phyloP scores from a whole-genome alignment of 2,113 vertebrate species.

The Sialia sialis region DNA sequence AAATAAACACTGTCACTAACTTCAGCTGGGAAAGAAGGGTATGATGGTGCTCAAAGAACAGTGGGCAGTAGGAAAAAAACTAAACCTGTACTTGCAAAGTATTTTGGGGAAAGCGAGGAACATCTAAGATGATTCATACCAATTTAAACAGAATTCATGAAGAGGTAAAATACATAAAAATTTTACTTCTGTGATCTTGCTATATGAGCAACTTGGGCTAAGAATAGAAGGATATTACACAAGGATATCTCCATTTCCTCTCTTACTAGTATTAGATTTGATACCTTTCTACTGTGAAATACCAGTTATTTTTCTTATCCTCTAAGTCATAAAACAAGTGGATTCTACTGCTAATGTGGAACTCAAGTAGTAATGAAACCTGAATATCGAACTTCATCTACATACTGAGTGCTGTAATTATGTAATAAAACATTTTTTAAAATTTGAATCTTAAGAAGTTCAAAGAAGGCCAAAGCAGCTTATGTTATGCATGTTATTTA shows the following conservation, averaged over 20 bases:
- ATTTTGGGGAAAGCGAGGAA: not conserved
- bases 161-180: not conserved
- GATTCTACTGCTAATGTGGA: not conserved
- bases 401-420: constrained; percentile 17
- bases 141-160: not conserved
- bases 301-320: not conserved
- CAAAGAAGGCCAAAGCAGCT: not conserved
- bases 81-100: not conserved
- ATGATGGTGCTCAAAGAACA: fast-evolving
- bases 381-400: constrained; percentile 48
- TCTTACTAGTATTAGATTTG: not conserved
- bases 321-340: not conserved
- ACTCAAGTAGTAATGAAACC: constrained; percentile 48
- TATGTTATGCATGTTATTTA: not conserved
- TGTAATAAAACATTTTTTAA: not conserved
- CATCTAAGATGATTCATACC: not conserved
- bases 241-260: not conserved
- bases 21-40: not conserved
- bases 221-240: not conserved
- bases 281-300: not conserved
- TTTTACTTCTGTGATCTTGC: not conserved
- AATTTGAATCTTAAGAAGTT: not conserved
- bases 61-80: not conserved
- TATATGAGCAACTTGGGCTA: not conserved
- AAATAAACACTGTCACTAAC: not conserved